Conservation (phyloP, 2,797 vertebrate genomes). For the Lepilemur septentrionalis region DNA sequence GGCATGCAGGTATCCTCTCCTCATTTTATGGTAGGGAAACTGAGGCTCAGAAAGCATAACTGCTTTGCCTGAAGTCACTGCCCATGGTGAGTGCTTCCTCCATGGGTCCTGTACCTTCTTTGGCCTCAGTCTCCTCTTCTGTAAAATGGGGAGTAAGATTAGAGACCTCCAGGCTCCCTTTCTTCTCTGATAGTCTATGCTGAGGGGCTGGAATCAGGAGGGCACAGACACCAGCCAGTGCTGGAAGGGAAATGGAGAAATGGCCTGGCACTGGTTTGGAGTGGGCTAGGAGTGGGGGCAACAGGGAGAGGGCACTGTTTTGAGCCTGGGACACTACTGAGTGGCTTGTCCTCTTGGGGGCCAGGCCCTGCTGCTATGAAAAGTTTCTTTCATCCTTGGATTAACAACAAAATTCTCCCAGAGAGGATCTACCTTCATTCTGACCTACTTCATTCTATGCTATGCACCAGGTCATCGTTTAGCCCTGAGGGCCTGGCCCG, state of each 20-base stretch:
- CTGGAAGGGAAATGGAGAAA: neutral
- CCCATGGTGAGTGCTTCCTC: neutral
- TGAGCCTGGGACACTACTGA: neutral
- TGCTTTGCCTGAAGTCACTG: neutral
- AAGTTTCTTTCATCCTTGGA: neutral
- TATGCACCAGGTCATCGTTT: rapidly evolving
- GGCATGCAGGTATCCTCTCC: neutral
- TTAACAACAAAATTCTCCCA: neutral
- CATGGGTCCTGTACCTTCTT: rapidly evolving
- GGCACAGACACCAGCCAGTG: rapidly evolving
- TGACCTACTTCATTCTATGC: neutral
- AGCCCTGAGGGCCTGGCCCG: neutral
- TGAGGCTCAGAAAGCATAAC: neutral
- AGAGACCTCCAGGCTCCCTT: neutral
- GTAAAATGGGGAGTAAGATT: neutral
- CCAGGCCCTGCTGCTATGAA: neutral
- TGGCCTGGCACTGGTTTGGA: neutral
- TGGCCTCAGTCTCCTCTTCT: neutral
- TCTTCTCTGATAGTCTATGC: neutral
- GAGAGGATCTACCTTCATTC: neutral
- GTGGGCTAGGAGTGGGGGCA: neutral
- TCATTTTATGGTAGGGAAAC: neutral
- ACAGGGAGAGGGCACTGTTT: neutral
- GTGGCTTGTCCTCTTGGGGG: neutral
- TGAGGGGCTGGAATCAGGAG: neutral